phyloP scores from a whole-genome alignment of 2,797 vertebrate species.

The Tangara arthus region DNA sequence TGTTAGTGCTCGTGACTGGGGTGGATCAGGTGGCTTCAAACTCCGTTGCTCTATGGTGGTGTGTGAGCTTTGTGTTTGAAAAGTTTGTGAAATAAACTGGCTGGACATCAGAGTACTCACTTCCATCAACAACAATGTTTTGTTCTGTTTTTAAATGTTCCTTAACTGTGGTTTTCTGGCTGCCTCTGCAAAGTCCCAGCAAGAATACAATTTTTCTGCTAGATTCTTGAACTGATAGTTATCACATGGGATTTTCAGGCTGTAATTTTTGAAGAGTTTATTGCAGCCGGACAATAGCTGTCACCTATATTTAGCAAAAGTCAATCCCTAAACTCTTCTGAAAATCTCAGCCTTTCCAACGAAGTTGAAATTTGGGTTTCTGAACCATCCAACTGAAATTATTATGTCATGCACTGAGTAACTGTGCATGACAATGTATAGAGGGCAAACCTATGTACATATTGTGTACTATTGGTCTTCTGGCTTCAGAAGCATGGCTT shows the following conservation, averaged over 20 bases:
- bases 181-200: not conserved
- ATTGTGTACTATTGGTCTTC: not conserved
- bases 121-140: not conserved
- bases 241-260: not conserved
- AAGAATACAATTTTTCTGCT: not conserved
- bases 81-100: not conserved
- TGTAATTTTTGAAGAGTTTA: not conserved
- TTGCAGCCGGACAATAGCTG: not conserved
- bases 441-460: not conserved
- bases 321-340: not conserved
- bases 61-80: not conserved
- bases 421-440: not conserved
- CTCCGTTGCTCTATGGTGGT: not conserved
- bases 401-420: not conserved
- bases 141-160: not conserved
- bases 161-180: not conserved
- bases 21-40: not conserved
- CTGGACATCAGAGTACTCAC: not conserved
- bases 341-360: not conserved
- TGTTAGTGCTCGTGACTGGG: not conserved
- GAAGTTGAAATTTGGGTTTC: not conserved
- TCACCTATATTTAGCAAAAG: not conserved
- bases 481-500: not conserved
- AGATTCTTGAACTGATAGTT: not conserved
- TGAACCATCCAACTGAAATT: not conserved